Base-by-base conservation (phyloP, 1,140 invertebrate genomes). In the Pogonomyrmex californicus region DNA sequence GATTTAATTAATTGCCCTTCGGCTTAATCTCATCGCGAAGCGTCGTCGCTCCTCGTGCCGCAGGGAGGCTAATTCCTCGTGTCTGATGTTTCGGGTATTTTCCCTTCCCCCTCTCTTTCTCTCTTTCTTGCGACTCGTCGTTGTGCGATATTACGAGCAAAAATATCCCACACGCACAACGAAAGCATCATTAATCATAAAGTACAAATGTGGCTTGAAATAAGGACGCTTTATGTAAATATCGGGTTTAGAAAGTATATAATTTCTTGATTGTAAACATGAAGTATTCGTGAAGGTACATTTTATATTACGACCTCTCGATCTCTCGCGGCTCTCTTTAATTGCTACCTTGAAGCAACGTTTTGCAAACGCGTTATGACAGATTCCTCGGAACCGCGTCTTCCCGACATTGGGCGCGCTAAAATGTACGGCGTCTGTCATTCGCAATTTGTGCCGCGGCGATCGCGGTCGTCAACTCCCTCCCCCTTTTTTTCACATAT, bases 1-100 rank as follows among this genome's bases (percentile, higher is more conserved):
- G 85, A 86, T 90, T 90, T 90, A 90, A 90, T 90, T 90, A 90
- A 90, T 87, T 87, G 88, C 88, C 88, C 88, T 73, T 90, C 73
- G 88, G 85, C 88, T 88, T 63, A 87, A 86, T 79, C 88, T 70
- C 70, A 58, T 77, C n/a, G 54, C 41, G 23, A 12, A 30, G 63
- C 38, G 14, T 63, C 60, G 30, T 49, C 65, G 78, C 51, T 12
- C 1, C 41, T 51, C 6, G 41, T 14, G 44, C 30, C 51, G 54
- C 41, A 38, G 41, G 58, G 68, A 60, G 38, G 41, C 68, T 66
- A 44, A 60, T 85, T 58, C 10, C 86, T 77, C 41, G 62, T 77
- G 44, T 63, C 62, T 86, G 12, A 71, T 71, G 77, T 89, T 79
- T 83, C 87, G 76, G 56, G 62, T 60, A 62, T 85, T n/a, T 23